Conservation (phyloP, 1,140 invertebrate species). For the Hypothenemus hampei region DNA sequence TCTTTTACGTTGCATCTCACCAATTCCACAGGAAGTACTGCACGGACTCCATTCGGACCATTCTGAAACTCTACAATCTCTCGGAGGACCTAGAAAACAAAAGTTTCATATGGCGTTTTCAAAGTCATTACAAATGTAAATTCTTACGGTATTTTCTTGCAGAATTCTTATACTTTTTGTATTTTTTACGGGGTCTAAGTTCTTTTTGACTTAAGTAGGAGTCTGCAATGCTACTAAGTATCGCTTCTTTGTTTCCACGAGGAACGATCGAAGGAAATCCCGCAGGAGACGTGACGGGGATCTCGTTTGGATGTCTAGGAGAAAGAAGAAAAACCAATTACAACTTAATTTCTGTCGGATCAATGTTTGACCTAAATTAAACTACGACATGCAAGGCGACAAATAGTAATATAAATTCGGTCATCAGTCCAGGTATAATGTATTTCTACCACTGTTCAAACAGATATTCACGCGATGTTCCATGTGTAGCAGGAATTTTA, state of each 20-base stretch:
- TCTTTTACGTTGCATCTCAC: constrained; percentile 73
- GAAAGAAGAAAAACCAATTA: constrained; percentile 4
- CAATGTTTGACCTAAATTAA: constrained; percentile 9
- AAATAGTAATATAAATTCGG: constrained; percentile 10
- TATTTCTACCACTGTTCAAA: not conserved
- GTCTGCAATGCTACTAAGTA: constrained; percentile 67
- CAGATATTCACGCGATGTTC: not conserved
- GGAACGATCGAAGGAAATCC: constrained; percentile 50
- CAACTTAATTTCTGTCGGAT: constrained; percentile 1
- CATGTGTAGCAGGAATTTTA: not conserved
- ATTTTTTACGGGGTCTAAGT: constrained; percentile 49
- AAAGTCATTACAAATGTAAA: not conserved
- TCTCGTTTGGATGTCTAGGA: constrained; percentile 37
- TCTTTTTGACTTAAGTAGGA: constrained; percentile 53
- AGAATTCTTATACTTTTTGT: constrained; percentile 42
- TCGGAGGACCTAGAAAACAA: constrained; percentile 49
- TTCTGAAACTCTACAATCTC: constrained; percentile 78
- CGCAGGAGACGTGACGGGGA: constrained; percentile 40
- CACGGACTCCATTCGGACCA: constrained; percentile 84
- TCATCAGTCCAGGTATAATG: not conserved
- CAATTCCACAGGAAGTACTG: constrained; percentile 80
- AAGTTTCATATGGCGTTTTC: not conserved
- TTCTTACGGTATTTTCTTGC: constrained; percentile 43
- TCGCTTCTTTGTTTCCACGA: constrained; percentile 65
- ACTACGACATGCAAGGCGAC: constrained; percentile 5